Base-by-base conservation (phyloP, 2,113 vertebrate species). In the Piaya cayana region DNA sequence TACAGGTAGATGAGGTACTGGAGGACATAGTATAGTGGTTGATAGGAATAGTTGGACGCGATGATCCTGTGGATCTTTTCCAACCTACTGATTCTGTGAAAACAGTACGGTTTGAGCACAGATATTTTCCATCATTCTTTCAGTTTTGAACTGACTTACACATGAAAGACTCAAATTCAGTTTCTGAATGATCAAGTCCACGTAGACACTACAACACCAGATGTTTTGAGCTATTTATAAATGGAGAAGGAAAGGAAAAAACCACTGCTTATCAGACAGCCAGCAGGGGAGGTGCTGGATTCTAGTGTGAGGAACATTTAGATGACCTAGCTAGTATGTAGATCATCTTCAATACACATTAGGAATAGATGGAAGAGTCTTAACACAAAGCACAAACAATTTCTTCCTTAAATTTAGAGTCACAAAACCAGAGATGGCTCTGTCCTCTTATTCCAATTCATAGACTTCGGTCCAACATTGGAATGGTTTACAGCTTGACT, bases 211-310 rank as follows among this genome's bases (percentile, higher is more conserved):
- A 58, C 63, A 88, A 53, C 8, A 45, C 9, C 7, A 17, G 30
- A 55, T n/a, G 45, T 22, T 90, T 47, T 47, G 19, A 83, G 39
- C 63, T 62, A 19, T 29, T 36, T 60, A 72, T 26, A 83, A 86
- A 65, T 3, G 42, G 27, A 71, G 37, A 36, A 52, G 27, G 22
- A 59, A 56, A 74, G 21, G 11, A 19, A 67, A 83, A 49, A 84
- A 5, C 2, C 2, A 49, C 0, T 39, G 0, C 17, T 42, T 58
- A 19, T 42, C 20, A 47, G 60, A 26, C 8, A 11, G 34, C 25
- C 36, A 84, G 69, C 64, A 63, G 12, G 11, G 52, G 17, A 74
- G n/a, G 7, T 68, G 26, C 34, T n/a, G 84, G 26, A 15, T 15
- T 82, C 14, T n/a, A 42, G 16, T 0, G 3, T 1, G 8, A 91